These are phyloP conservation scores for Elysia chlorotica DNA, from an alignment of 1,140 invertebrate genomes.

Conservation along the genomic window DNA sequence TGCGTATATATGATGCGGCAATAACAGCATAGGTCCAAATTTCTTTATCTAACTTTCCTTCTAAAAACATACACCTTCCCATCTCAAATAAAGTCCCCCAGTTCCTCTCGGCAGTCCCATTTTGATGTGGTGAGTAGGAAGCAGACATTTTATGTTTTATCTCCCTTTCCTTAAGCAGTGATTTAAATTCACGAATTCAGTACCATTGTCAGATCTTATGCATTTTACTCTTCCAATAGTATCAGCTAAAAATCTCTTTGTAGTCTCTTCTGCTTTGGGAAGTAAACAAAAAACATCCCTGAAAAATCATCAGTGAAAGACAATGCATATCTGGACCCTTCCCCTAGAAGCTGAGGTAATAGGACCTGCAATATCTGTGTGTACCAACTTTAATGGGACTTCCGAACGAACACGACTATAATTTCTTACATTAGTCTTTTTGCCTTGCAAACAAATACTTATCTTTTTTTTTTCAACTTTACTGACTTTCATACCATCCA, in stretches of 20 bases:
- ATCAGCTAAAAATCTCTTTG: constrained; percentile 16
- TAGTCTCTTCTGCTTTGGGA: constrained; percentile 21
- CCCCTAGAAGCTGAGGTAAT: constrained; percentile 12
- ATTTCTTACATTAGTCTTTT: background rate
- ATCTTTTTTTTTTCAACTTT: background rate
- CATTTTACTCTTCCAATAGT: background rate
- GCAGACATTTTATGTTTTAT: constrained; percentile 9
- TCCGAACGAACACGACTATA: background rate
- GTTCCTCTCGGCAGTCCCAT: constrained; percentile 17
- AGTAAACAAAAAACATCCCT: constrained; percentile 15
- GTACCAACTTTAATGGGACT: constrained; percentile 11
- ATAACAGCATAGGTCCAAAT: constrained; percentile 40
- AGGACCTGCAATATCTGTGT: constrained; percentile 21
- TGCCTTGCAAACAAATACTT: background rate
- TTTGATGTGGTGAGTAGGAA: constrained; percentile 22
- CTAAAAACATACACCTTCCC: constrained; percentile 23
- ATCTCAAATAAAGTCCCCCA: constrained; percentile 25
- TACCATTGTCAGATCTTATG: background rate
- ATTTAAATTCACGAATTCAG: constrained; percentile 7
- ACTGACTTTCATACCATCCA: background rate
- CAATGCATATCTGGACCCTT: constrained; percentile 23
- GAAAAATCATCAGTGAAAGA: constrained; percentile 26
- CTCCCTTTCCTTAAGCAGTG: background rate
- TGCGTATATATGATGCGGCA: constrained; percentile 32
- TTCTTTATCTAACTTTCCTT: constrained; percentile 29